Base-by-base conservation (phyloP, 2,888 invertebrate species). In the Theodoxus fluviatilis region DNA sequence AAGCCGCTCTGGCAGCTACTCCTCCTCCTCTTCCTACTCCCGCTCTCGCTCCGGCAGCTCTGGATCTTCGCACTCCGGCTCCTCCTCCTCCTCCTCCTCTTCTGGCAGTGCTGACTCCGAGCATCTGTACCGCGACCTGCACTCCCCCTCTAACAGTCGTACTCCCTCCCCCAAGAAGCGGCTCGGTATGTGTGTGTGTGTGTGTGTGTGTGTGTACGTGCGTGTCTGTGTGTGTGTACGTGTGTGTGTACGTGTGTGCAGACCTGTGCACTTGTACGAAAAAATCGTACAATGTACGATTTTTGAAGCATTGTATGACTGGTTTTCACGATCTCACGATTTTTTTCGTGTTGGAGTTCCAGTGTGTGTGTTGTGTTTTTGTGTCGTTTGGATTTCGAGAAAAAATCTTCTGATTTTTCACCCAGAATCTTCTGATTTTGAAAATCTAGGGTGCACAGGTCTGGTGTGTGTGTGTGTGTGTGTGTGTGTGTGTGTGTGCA, bases 41-140 rank as follows among this genome's bases (percentile, higher is more conserved):
- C 61, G 71, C 4, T 68, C 75, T 61, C 72, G 73, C 59, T 73
- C 74, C n/a, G 75, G 75, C 43, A 73, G 76, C 55, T 73, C 70
- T 64, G 75, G 75, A 55, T 76, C 79, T 61, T 75, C 76, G 0
- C 76, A 76, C 4, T 64, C 65, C 35, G 73, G 78, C 59, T 76
- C 76, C 67, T 76, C 76, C 52, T 77, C 77, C 12, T 79, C 81
- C 1, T 75, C 80, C 49, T 79, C 79, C 59, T 85, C 85, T 0
- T 81, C 82, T 68, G 83, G 83, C 33, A 85, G 84, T 74, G 85
- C 85, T 4, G 85, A 85, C 74, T 84, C 84, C 0, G 85, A 85
- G 33, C 82, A 85, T 74, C 72, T 85, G 69, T 85, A 85, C 70
- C 71, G 85, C 47, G 84, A 84, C 68, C 79, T 85, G n/a, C 82